A percentile compares a stretch with the other conserved stretches of the same genome.
These are phyloP conservation scores for Grapholita molesta DNA, from an alignment of 1,140 invertebrate genomes.

Conservation along the genomic window DNA sequence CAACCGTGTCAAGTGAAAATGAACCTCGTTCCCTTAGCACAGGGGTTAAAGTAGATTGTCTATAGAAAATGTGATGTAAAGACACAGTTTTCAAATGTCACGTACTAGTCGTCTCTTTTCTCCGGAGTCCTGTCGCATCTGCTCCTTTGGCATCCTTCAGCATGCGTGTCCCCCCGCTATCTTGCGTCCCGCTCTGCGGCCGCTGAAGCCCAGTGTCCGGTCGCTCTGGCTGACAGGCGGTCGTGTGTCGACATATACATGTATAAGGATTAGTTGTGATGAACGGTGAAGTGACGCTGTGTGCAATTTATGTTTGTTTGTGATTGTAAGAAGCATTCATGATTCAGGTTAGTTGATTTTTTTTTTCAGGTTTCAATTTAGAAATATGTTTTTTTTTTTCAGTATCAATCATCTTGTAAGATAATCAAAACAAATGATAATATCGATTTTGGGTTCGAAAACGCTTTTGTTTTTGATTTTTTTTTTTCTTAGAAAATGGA, in stretches of 20 bases:
- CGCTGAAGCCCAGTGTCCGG: slow-evolving; percentile 69
- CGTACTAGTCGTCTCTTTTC: slow-evolving; percentile 76
- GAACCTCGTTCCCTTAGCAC: slow-evolving; percentile 19
- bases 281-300: slow-evolving; percentile 61
- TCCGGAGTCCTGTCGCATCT: slow-evolving; percentile 74
- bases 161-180: slow-evolving; percentile 64
- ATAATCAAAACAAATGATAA: slow-evolving; percentile 10
- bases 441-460: no score
- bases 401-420: slow-evolving; percentile 14
- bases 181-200: slow-evolving; percentile 67
- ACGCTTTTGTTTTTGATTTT: neutral
- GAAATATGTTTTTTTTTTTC: neutral
- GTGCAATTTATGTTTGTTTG: slow-evolving; percentile 58
- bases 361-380: neutral
- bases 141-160: slow-evolving; percentile 75
- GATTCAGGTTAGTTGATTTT: slow-evolving; percentile 66
- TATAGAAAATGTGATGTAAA: slow-evolving; percentile 48
- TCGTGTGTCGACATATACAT: slow-evolving; percentile 48
- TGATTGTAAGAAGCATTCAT: slow-evolving; percentile 57
- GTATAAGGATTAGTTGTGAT: slow-evolving; percentile 63
- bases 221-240: slow-evolving; percentile 56
- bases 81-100: slow-evolving; percentile 77
- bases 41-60: slow-evolving; percentile 24
- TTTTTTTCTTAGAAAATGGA: no score
- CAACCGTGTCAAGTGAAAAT: neutral